These are phyloP conservation scores for Maccullochella peelii DNA, from an alignment of 2,113 vertebrate genomes.

Conservation along the genomic window DNA sequence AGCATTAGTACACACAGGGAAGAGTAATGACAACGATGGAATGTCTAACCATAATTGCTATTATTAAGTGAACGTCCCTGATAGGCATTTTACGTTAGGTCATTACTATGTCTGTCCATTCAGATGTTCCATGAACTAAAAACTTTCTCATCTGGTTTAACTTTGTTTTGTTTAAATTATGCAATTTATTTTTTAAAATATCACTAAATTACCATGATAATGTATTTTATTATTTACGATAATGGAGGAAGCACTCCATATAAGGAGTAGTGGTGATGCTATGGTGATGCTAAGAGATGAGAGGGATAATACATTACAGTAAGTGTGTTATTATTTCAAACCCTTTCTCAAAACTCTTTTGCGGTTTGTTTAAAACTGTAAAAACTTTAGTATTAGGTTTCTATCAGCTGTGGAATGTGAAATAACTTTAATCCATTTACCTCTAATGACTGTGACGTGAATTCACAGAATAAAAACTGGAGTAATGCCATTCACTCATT, in stretches of 20 bases:
- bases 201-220: too few relatives aligned
- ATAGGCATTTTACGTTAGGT: conserved; percentile 4
- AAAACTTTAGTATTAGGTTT: background rate
- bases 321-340: background rate
- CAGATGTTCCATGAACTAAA: conserved; percentile 6
- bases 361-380: background rate
- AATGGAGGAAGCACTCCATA: background rate
- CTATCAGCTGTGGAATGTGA: conserved; percentile 3
- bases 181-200: background rate
- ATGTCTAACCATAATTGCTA: conserved; percentile 60
- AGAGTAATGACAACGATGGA: conserved; percentile 49
- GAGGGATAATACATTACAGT: background rate
- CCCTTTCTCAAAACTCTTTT: background rate
- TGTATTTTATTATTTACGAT: background rate
- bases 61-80: conserved; percentile 33
- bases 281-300: too few relatives aligned
- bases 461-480: too few relatives aligned
- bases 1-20: conserved; percentile 49
- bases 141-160: background rate
- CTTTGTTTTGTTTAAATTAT: too few relatives aligned
- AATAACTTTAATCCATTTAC: background rate
- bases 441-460: too few relatives aligned
- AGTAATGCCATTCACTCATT: too few relatives aligned
- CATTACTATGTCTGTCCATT: background rate
- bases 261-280: background rate